Conservation (phyloP, 1,140 invertebrate genomes). For the Anoplolepis gracilipes region DNA sequence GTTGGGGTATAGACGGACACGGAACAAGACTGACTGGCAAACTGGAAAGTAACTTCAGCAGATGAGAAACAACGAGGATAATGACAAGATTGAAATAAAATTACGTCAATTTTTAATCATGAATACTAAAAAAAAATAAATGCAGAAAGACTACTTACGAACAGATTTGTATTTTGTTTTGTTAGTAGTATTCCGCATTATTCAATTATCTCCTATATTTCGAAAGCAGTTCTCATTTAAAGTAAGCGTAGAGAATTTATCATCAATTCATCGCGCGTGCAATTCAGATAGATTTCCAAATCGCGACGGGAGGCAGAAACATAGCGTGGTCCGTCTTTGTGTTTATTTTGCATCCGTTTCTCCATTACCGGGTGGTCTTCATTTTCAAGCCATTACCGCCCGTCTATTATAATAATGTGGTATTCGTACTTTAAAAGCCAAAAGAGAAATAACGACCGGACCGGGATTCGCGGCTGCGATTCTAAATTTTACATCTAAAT, state of each 20-base stretch:
- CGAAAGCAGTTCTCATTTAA: background rate
- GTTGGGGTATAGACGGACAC: conserved; percentile 23
- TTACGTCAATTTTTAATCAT: conserved; percentile 3
- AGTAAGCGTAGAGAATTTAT: background rate
- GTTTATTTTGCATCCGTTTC: background rate
- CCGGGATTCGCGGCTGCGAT: conserved; percentile 51
- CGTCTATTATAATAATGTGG: conserved; percentile 72
- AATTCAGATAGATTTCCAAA: conserved; percentile 51
- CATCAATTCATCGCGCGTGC: conserved; percentile 2
- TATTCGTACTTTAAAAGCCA: conserved; percentile 50
- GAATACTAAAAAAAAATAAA: background rate
- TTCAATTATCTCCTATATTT: background rate
- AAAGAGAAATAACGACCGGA: conserved; percentile 15
- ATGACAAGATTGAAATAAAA: background rate
- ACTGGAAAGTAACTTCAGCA: conserved; percentile 16
- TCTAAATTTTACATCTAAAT: conserved; percentile 81
- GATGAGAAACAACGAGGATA: background rate
- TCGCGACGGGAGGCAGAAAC: background rate
- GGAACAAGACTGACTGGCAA: conserved; percentile 9
- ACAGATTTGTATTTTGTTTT: background rate
- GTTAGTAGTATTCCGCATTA: background rate
- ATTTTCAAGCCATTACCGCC: conserved; percentile 73
- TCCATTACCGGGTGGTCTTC: conserved; percentile 65
- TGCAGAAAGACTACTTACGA: background rate
- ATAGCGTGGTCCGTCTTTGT: background rate